phyloP scores from a whole-genome alignment of 2,888 invertebrate species.

The Euphydryas editha region DNA sequence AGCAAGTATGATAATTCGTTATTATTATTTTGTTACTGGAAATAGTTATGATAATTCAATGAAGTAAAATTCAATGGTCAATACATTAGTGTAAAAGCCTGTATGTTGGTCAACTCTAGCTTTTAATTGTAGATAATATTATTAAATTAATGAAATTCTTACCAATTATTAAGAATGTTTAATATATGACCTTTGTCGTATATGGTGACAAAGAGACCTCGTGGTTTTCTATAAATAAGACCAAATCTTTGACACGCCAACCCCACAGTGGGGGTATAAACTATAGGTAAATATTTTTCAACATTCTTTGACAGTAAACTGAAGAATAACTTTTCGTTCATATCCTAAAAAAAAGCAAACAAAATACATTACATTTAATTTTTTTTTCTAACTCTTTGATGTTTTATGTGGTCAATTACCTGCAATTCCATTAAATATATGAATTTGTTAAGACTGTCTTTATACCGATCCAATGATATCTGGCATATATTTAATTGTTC shows the following conservation, averaged over 20 bases:
- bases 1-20: too few species aligned
- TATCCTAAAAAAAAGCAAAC: constrained; percentile 86
- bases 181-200: constrained; percentile 96
- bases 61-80: too few species aligned
- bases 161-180: constrained; percentile 96
- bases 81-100: too few species aligned
- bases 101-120: background rate
- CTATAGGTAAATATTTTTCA: constrained; percentile 97
- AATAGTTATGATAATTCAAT: too few species aligned
- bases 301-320: constrained; percentile 95
- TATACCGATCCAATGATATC: constrained; percentile 94
- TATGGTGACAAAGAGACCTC: constrained; percentile 97
- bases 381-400: background rate
- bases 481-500: constrained; percentile 96
- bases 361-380: background rate
- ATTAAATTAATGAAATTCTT: constrained; percentile 55
- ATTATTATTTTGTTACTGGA: too few species aligned
- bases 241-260: constrained; percentile 98
- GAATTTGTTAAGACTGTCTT: constrained; percentile 97
- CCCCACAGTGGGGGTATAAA: constrained; percentile 99
- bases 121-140: background rate
- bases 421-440: constrained; percentile 96
- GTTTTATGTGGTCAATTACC: constrained; percentile 78
- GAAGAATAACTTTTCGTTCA: constrained; percentile 98
- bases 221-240: constrained; percentile 95